phyloP scores from a whole-genome alignment of 2,888 invertebrate species.

The Torymus tubicola region DNA sequence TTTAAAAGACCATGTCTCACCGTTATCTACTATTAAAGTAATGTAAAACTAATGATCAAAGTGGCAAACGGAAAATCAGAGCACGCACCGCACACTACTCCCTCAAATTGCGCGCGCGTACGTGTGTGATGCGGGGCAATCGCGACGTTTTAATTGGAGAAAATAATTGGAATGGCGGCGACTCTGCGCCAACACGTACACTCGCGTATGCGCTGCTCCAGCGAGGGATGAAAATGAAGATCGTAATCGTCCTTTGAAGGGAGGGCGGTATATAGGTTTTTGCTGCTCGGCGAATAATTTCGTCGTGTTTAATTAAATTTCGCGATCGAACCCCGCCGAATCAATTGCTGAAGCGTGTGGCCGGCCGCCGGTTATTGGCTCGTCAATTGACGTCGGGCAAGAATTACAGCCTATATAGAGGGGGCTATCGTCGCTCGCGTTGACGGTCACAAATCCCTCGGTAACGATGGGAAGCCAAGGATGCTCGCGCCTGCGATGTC shows the following conservation, averaged over 20 bases:
- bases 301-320: constrained; percentile 72
- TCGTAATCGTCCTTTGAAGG: constrained; percentile 70
- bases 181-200: neutral
- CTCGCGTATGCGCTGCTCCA: neutral
- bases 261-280: constrained; percentile 65
- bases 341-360: constrained; percentile 32
- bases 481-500: no score
- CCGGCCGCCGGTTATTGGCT: constrained; percentile 15
- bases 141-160: constrained; percentile 75
- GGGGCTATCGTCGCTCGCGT: no score
- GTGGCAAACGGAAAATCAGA: no score
- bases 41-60: no score
- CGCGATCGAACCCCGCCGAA: constrained; percentile 55
- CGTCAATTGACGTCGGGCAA: constrained; percentile 30
- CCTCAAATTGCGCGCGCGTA: neutral
- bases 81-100: no score
- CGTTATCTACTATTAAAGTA: no score
- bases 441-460: no score
- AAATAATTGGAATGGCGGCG: constrained; percentile 75
- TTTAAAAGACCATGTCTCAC: no score
- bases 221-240: constrained; percentile 73
- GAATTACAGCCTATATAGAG: constrained; percentile 34
- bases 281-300: constrained; percentile 64
- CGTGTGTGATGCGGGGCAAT: neutral
- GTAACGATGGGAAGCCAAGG: no score